Conservation (phyloP, 1,140 invertebrate genomes). For the Nasonia longicornis region DNA sequence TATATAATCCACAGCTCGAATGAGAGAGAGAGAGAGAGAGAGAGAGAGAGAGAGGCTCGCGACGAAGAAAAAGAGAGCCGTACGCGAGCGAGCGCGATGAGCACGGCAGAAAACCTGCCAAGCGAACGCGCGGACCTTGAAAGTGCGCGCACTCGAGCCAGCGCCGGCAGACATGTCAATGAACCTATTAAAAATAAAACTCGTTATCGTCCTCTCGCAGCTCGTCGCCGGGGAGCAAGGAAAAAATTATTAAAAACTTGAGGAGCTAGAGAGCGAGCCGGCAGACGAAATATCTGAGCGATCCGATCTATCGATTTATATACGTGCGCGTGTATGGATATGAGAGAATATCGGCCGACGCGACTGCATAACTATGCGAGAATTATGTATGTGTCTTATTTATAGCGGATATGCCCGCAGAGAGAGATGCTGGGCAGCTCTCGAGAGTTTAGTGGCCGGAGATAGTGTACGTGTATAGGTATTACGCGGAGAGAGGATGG, state of each 20-base stretch:
- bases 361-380: background rate
- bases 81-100: slow-evolving; percentile 1
- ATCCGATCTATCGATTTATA: slow-evolving; percentile 3
- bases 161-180: slow-evolving; percentile 35
- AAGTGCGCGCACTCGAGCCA: slow-evolving; percentile 14
- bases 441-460: too few species aligned
- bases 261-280: background rate
- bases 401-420: background rate
- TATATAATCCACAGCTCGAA: background rate
- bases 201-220: background rate
- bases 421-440: background rate
- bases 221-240: background rate
- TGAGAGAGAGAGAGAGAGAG: background rate
- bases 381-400: background rate
- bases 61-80: slow-evolving; percentile 13
- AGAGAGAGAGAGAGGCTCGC: background rate
- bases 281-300: background rate
- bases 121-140: slow-evolving; percentile 35
- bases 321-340: background rate
- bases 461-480: background rate
- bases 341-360: background rate
- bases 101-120: slow-evolving; percentile 26
- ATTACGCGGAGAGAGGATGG: too few species aligned
- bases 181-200: slow-evolving; percentile 47
- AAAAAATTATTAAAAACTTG: background rate